Evolutionary conservation across 2,888 invertebrate genomes (phyloP).

Genomic region (Lottia gigantea): DNA sequence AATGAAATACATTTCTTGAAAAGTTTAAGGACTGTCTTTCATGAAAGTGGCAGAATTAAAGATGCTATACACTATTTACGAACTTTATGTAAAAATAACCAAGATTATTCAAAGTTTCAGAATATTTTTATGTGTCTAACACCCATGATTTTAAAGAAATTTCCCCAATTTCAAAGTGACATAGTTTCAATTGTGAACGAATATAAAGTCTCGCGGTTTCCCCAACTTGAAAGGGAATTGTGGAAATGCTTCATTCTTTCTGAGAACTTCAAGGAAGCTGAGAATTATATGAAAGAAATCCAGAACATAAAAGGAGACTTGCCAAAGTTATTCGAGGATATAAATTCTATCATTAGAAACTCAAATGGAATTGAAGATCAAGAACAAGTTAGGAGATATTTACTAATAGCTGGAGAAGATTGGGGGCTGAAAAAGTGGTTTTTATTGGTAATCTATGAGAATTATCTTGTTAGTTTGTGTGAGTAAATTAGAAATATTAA

Average conservation of each 20-base stretch:
- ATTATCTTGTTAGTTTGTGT: too few species aligned
- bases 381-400: too few species aligned
- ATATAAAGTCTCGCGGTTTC: constrained; percentile 27
- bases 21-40: constrained; percentile 37
- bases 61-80: constrained; percentile 36
- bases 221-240: constrained; percentile 27
- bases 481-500: too few species aligned
- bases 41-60: constrained; percentile 37
- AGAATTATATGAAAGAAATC: constrained; percentile 24
- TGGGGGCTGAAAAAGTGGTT: too few species aligned
- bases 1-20: constrained; percentile 31
- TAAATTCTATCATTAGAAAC: too few species aligned
- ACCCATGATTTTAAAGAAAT: constrained; percentile 33
- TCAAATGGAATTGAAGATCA: too few species aligned
- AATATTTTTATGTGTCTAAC: constrained; percentile 35
- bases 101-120: constrained; percentile 35
- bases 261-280: constrained; percentile 34
- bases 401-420: too few species aligned
- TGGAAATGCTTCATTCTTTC: constrained; percentile 40
- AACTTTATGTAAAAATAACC: constrained; percentile 32
- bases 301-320: constrained; percentile 28
- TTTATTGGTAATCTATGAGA: too few species aligned
- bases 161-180: constrained; percentile 29
- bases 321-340: constrained; percentile 31
- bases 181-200: constrained; percentile 34